Evolutionary conservation across 2,888 invertebrate genomes (phyloP).

Genomic region (Xestia sexstrigata): DNA sequence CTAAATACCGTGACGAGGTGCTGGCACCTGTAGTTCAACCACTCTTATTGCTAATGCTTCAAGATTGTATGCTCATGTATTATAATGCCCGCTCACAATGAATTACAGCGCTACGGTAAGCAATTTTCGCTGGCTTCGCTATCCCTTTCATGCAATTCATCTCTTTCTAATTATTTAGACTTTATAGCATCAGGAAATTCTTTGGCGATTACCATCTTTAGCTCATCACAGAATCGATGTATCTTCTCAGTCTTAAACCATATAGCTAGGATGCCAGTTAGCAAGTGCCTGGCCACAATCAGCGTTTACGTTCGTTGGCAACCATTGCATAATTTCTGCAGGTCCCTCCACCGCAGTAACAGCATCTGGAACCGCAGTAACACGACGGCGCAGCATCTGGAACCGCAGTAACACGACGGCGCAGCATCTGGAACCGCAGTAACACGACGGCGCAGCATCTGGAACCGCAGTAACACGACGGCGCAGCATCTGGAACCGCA

Average conservation of each 20-base stretch:
- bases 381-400: background rate
- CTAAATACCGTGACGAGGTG: no score
- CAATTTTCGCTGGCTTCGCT: background rate
- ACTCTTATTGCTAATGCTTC: no score
- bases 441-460: background rate
- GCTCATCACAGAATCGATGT: background rate
- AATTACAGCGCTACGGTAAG: background rate
- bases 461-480: background rate
- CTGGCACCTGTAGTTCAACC: no score
- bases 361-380: background rate
- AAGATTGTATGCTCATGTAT: no score
- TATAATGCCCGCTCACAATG: background rate
- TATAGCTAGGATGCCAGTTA: background rate
- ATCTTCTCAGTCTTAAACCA: background rate
- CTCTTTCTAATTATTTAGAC: background rate
- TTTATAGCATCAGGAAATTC: background rate
- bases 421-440: background rate
- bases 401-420: background rate
- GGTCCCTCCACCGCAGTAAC: background rate
- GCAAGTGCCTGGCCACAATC: background rate
- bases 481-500: background rate
- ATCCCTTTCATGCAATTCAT: background rate
- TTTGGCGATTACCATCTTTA: background rate
- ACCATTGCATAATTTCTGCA: background rate
- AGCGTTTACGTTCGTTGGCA: background rate